Conservation (phyloP, 2,888 invertebrate species). For the Standfussiana lucernea region DNA sequence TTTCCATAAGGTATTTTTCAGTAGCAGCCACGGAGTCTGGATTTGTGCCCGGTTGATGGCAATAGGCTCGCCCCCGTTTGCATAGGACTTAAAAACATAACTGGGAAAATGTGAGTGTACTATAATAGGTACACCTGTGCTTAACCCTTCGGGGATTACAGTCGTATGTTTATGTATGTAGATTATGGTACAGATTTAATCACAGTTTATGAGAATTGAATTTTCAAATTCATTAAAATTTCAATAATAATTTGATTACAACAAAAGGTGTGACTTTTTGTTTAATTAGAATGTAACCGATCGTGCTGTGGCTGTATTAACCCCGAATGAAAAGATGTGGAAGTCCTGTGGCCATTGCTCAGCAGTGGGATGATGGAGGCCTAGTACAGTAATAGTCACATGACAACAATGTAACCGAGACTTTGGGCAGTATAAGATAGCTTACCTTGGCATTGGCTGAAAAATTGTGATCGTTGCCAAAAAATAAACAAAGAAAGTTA, state of each 20-base stretch:
- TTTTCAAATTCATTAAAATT: background rate
- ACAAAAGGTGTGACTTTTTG: background rate
- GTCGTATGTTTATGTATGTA: too few relatives aligned
- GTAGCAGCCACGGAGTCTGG: too few relatives aligned
- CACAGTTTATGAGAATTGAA: background rate
- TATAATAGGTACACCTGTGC: too few relatives aligned
- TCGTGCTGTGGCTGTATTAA: background rate
- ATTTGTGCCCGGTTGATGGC: too few relatives aligned
- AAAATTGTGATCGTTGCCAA: conserved; percentile 30
- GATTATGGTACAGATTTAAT: background rate
- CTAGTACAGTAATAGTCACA: too few relatives aligned
- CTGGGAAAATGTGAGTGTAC: too few relatives aligned
- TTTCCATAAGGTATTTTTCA: too few relatives aligned
- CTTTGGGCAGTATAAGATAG: background rate
- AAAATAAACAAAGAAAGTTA: conserved; percentile 37
- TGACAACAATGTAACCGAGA: background rate
- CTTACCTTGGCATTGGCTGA: background rate
- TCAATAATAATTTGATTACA: background rate
- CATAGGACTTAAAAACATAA: too few relatives aligned
- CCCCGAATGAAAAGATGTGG: background rate
- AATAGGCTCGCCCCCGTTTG: too few relatives aligned
- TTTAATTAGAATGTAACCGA: background rate
- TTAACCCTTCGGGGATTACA: too few relatives aligned
- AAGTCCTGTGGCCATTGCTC: background rate
- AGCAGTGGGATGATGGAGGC: background rate